Percentiles rank a stretch among this genome's conserved stretches.
These are phyloP conservation scores for Periphyllus acericola DNA, from an alignment of 2,888 invertebrate species.

Conservation along the genomic window DNA sequence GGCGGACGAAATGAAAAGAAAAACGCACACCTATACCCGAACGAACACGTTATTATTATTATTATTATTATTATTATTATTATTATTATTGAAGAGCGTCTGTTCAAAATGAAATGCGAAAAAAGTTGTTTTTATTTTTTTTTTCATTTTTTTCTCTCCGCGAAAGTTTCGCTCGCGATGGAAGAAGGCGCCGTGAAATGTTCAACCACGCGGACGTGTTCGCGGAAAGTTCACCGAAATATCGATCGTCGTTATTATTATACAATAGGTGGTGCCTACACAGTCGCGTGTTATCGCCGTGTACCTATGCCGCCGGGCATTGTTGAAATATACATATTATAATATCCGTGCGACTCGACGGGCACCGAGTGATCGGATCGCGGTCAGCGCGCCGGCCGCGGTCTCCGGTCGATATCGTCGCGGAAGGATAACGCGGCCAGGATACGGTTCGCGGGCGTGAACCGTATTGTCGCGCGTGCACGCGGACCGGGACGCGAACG, in stretches of 20 bases:
- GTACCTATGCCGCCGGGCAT: too few relatives aligned
- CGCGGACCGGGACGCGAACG: too few relatives aligned
- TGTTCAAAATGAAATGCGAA: background rate
- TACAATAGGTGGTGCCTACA: too few relatives aligned
- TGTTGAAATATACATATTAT: too few relatives aligned
- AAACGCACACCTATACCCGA: background rate
- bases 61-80: background rate
- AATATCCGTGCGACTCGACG: too few relatives aligned
- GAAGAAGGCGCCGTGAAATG: background rate
- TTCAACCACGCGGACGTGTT: background rate
- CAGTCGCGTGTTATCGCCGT: background rate
- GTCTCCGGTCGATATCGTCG: too few relatives aligned
- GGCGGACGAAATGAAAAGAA: background rate
- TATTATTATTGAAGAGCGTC: background rate
- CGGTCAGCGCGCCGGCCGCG: too few relatives aligned
- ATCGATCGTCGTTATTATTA: background rate
- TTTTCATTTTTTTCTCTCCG: background rate
- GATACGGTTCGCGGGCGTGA: too few relatives aligned
- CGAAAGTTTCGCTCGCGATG: background rate
- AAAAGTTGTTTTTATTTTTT: too few relatives aligned
- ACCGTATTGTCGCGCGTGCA: too few relatives aligned
- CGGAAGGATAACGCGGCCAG: too few relatives aligned
- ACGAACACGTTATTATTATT: background rate
- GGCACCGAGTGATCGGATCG: too few relatives aligned
- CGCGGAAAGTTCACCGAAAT: background rate